phyloP scores from a whole-genome alignment of 2,113 vertebrate species.

The Etheostoma cragini region DNA sequence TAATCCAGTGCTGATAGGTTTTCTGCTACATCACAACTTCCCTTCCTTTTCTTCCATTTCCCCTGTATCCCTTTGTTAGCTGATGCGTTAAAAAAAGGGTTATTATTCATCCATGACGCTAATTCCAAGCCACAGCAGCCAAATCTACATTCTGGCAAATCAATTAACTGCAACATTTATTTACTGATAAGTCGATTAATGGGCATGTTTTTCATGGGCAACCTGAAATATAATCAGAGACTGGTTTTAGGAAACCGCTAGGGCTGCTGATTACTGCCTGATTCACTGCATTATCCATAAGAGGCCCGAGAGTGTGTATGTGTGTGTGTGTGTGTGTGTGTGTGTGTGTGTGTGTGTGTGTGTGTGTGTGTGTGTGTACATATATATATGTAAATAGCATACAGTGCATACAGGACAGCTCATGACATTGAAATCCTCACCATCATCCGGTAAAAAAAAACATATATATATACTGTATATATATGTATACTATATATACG shows the following conservation, averaged over 20 bases:
- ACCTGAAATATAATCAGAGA: constrained; percentile 71
- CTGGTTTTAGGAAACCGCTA: constrained; percentile 41
- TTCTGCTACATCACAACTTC: constrained; percentile 23
- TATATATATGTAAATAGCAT: too few species aligned
- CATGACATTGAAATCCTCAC: too few species aligned
- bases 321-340: background rate
- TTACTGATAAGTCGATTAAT: constrained; percentile 79
- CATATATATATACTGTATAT: too few species aligned
- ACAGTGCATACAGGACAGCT: too few species aligned
- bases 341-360: background rate
- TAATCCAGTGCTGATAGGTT: constrained; percentile 39
- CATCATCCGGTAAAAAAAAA: too few species aligned
- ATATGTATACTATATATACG: too few species aligned
- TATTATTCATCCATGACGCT: constrained; percentile 21
- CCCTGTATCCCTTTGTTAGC: constrained; percentile 11
- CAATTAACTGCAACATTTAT: constrained; percentile 82
- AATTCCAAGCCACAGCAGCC: constrained; percentile 44
- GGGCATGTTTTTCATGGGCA: constrained; percentile 72
- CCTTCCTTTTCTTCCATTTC: background rate
- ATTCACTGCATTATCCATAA: constrained; percentile 35
- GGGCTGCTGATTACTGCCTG: constrained; percentile 49
- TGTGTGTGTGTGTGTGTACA: background rate
- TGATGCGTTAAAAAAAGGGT: background rate
- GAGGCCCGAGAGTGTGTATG: background rate
- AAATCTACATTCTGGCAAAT: constrained; percentile 73